These are phyloP conservation scores for Boloria selene DNA, from an alignment of 2,888 invertebrate species.

Conservation along the genomic window DNA sequence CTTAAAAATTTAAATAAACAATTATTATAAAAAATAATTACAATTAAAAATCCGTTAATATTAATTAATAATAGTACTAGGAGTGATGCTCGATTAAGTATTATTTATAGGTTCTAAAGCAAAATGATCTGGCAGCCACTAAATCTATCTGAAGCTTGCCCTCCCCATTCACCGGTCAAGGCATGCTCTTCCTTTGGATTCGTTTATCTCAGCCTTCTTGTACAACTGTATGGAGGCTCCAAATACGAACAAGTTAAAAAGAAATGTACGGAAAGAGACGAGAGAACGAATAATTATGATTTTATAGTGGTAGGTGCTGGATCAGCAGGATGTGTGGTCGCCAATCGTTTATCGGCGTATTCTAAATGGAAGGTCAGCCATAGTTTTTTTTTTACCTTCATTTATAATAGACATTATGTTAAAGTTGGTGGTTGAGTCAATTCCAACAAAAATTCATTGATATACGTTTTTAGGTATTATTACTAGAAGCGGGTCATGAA, in stretches of 20 bases:
- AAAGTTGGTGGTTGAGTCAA: too few relatives aligned
- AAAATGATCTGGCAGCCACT: slow-evolving; percentile 48
- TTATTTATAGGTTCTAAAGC: not conserved
- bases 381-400: too few relatives aligned
- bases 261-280: not conserved
- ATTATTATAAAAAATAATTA: too few relatives aligned
- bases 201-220: slow-evolving; percentile 55
- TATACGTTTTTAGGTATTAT: slow-evolving; percentile 72
- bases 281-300: slow-evolving; percentile 49
- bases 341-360: slow-evolving; percentile 57
- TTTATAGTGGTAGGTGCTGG: slow-evolving; percentile 69
- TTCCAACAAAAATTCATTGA: not conserved
- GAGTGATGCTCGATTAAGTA: not conserved
- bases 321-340: slow-evolving; percentile 61
- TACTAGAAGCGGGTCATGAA: slow-evolving; percentile 85
- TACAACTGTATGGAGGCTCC: slow-evolving; percentile 55
- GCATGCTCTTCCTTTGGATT: slow-evolving; percentile 58
- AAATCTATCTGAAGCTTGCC: slow-evolving; percentile 45
- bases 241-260: slow-evolving; percentile 44
- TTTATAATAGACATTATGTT: too few relatives aligned
- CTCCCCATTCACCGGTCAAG: slow-evolving; percentile 49
- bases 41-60: too few relatives aligned
- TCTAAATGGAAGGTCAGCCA: slow-evolving; percentile 55
- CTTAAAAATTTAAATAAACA: too few relatives aligned
- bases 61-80: too few relatives aligned